phyloP scores from a whole-genome alignment of 2,888 invertebrate genomes.

The Lymantria monacha region DNA sequence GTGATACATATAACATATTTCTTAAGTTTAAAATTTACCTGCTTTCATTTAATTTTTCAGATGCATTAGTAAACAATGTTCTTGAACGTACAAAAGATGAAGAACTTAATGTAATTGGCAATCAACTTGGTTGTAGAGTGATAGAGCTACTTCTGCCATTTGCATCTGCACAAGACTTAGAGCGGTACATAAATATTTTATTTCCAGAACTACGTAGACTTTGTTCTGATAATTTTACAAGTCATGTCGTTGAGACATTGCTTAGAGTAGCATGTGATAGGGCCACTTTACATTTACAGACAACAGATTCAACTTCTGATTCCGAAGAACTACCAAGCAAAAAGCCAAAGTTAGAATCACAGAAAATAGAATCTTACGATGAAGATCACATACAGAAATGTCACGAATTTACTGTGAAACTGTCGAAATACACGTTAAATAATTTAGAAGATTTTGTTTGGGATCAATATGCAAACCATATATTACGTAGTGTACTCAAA shows the following conservation, averaged over 20 bases:
- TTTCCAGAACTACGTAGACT: slow-evolving; percentile 85
- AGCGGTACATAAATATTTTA: slow-evolving; percentile 84
- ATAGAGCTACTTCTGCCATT: slow-evolving; percentile 89
- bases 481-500: slow-evolving; percentile 87
- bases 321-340: slow-evolving; percentile 51
- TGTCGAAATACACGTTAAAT: slow-evolving; percentile 89
- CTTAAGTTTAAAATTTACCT: not conserved
- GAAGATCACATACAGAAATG: slow-evolving; percentile 80
- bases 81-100: slow-evolving; percentile 86
- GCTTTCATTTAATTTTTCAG: slow-evolving; percentile 69
- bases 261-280: slow-evolving; percentile 79
- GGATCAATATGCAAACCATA: slow-evolving; percentile 89
- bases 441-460: slow-evolving; percentile 92
- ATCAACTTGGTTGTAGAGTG: slow-evolving; percentile 90
- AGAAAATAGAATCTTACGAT: slow-evolving; percentile 46
- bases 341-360: slow-evolving; percentile 44
- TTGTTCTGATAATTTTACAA: slow-evolving; percentile 89
- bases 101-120: slow-evolving; percentile 88
- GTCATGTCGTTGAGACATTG: slow-evolving; percentile 89
- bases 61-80: slow-evolving; percentile 87
- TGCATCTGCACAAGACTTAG: slow-evolving; percentile 83
- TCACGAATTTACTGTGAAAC: slow-evolving; percentile 85
- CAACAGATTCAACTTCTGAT: slow-evolving; percentile 24
- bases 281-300: slow-evolving; percentile 67
- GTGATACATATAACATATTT: too few relatives aligned